phyloP scores from a whole-genome alignment of 2,113 vertebrate species.

The Ondatra zibethicus region DNA sequence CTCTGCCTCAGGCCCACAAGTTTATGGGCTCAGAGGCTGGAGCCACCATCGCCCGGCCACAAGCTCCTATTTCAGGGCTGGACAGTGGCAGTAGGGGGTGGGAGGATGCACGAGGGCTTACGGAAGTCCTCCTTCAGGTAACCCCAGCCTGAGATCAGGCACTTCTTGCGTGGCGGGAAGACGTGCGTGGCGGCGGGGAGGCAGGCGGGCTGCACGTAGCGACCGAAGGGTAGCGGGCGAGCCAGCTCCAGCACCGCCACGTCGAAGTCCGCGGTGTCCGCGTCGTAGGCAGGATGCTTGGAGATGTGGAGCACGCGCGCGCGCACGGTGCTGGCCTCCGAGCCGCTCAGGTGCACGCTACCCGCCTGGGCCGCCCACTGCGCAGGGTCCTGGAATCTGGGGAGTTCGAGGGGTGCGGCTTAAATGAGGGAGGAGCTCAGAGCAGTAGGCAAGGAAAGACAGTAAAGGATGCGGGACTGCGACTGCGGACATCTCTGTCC shows the following conservation, averaged over 20 bases:
- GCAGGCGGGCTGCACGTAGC: conserved; percentile 93
- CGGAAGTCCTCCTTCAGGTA: conserved; percentile 90
- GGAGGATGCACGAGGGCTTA: conserved; percentile 82
- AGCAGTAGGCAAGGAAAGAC: background rate
- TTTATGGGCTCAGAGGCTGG: background rate
- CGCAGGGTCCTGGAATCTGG: conserved; percentile 85
- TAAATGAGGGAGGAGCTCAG: background rate
- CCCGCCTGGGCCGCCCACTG: conserved; percentile 93
- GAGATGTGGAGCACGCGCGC: conserved; percentile 89
- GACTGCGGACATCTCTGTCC: background rate
- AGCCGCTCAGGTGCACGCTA: conserved; percentile 86
- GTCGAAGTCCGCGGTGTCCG: conserved; percentile 90
- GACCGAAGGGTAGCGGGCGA: conserved; percentile 87
- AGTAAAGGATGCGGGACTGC: background rate
- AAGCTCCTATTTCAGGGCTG: background rate
- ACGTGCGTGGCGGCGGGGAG: conserved; percentile 90
- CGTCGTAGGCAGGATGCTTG: conserved; percentile 90
- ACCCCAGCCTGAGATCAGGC: conserved; percentile 97
- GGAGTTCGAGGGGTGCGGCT: background rate
- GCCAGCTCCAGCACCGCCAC: conserved; percentile 93
- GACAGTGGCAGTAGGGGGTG: background rate
- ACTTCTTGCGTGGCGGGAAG: conserved; percentile 91
- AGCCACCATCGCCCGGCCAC: background rate
- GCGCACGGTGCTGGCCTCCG: conserved; percentile 78
- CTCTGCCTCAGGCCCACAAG: background rate